phyloP scores from a whole-genome alignment of 2,797 vertebrate genomes.

The Miichthys miiuy region DNA sequence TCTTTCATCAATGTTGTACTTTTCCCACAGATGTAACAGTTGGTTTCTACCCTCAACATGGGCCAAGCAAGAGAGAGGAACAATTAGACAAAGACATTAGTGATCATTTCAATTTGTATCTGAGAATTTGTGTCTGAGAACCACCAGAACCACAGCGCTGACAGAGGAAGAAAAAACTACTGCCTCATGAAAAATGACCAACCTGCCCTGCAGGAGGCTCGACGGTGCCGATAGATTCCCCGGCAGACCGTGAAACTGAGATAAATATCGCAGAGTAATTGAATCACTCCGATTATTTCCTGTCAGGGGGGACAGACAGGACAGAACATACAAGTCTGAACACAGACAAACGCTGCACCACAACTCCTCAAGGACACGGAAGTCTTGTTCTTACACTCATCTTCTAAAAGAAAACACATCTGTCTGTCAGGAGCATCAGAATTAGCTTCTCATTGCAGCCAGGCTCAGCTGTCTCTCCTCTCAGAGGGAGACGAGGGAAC shows the following conservation, averaged over 20 bases:
- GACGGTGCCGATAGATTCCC: slow-evolving; percentile 38
- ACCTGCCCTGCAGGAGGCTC: slow-evolving; percentile 48
- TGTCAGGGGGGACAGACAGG: slow-evolving; percentile 43
- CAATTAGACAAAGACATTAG: neutral
- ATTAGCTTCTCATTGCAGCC: slow-evolving; percentile 36
- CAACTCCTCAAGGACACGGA: slow-evolving; percentile 44
- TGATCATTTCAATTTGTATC: neutral
- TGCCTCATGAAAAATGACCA: slow-evolving; percentile 20
- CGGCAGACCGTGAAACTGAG: slow-evolving; percentile 50
- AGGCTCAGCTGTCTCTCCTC: slow-evolving; percentile 38
- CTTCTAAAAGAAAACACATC: slow-evolving; percentile 43
- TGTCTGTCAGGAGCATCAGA: slow-evolving; percentile 44
- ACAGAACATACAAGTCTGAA: slow-evolving; percentile 51
- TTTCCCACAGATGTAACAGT: neutral
- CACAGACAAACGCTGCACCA: slow-evolving; percentile 31
- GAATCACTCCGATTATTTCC: slow-evolving; percentile 82
- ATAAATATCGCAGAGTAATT: slow-evolving; percentile 81
- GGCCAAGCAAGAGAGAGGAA: slow-evolving; percentile 11
- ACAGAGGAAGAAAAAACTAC: slow-evolving; percentile 13
- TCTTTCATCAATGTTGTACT: neutral
- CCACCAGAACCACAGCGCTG: neutral
- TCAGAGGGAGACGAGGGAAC: slow-evolving; percentile 57
- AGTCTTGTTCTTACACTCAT: slow-evolving; percentile 11
- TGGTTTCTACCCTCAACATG: neutral
- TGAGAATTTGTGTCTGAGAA: neutral